Percentiles rank a stretch among this genome's conserved stretches.
phyloP scores from a whole-genome alignment of 2,797 vertebrate species.

The Platyrinchus mystaceus region DNA sequence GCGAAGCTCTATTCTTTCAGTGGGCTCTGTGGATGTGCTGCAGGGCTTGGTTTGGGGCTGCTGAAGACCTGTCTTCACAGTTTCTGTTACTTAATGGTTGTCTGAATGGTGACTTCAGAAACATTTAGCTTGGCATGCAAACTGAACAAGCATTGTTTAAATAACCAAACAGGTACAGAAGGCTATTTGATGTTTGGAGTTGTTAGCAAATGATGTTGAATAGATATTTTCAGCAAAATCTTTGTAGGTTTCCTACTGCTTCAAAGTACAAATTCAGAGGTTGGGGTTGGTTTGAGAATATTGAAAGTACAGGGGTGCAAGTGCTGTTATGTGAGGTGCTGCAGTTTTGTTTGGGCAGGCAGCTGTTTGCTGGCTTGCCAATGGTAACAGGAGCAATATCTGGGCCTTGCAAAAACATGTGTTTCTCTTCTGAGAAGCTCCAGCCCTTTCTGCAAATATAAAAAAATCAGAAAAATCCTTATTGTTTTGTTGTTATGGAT shows the following conservation, averaged over 20 bases:
- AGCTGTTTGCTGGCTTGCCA: not conserved
- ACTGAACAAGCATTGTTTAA: conserved; percentile 21
- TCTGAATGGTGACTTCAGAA: conserved; percentile 8
- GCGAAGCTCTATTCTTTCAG: not conserved
- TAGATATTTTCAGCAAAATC: not conserved
- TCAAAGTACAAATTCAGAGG: not conserved
- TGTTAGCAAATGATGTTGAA: not conserved
- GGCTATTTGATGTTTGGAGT: not conserved
- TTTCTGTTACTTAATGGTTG: not conserved
- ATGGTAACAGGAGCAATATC: not conserved
- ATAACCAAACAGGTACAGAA: conserved; percentile 25
- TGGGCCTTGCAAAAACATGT: not conserved
- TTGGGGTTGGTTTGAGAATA: not conserved
- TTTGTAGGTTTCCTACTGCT: not conserved
- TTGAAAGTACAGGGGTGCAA: not conserved
- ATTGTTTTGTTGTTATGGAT: not conserved
- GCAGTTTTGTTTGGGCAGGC: not conserved
- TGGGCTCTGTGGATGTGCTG: not conserved
- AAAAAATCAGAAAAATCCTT: not conserved
- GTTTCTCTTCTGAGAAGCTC: not conserved
- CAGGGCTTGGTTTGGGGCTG: not conserved
- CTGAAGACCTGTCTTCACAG: not conserved
- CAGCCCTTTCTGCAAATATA: not conserved
- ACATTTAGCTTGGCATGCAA: conserved; percentile 22
- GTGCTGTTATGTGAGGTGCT: not conserved